Evolutionary conservation across 2,113 vertebrate genomes (phyloP), one percentile per base, ranked within the genome.

Genomic region (Gobiocypris rarus): DNA sequence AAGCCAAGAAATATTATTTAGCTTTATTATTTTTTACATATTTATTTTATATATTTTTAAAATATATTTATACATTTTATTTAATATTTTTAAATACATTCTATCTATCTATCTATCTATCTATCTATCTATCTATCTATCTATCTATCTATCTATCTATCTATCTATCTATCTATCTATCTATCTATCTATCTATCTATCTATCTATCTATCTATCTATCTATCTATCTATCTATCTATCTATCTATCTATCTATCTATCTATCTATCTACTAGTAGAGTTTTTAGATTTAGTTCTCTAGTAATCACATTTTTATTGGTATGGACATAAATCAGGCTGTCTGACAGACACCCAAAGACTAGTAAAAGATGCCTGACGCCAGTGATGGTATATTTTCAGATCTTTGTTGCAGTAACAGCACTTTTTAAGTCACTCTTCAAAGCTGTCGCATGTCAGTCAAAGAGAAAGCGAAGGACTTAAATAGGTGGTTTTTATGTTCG

Each of bases 221-320:
- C 48, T 50, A 15, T 50, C 48, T 50, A 15, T 50, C 48, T 50
- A 15, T 50, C 48, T 50, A 15, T 50, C 14, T 50, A 5, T 50
- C 14, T 15, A 15, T 50, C 48, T 50, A 15, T 50, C 48, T 50
- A 43, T 43, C 41, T 43, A 43, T 43, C 41, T 43, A 43, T 43
- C 41, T 43, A 43, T 43, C 41, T 52, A 52, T 52, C 15, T 52
- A 10, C 19, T 19, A 2, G 2, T 48, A 48, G 10, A 6, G 52
- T 22, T 28, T 31, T 50, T n/a, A 71, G 34, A 43, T 43, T 26
- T 11, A 41, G 52, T 34, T 92, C 90, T 89, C 87, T 90, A 93
- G 92, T 91, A 90, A 87, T 87, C 89, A 91, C 89, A 92, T 93
- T 90, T 93, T 92, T 93, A 90, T 91, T 92, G 92, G 73, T 38